phyloP scores from a whole-genome alignment of 2,888 invertebrate species.

The Ormyrus labotus region DNA sequence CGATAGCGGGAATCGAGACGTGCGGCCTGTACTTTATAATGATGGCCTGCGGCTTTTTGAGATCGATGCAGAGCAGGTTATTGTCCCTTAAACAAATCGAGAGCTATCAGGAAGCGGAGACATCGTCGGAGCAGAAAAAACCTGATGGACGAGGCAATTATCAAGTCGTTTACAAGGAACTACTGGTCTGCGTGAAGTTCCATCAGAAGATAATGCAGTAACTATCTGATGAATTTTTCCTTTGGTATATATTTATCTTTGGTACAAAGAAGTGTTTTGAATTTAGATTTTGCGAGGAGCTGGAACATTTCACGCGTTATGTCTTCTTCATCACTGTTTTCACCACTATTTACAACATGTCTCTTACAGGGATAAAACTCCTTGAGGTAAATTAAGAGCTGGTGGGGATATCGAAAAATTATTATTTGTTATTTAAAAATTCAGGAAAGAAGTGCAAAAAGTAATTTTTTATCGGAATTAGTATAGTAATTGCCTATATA shows the following conservation, averaged over 20 bases:
- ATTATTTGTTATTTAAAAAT: no score
- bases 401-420: no score
- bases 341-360: slow-evolving; percentile 16
- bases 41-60: slow-evolving; percentile 37
- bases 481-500: no score
- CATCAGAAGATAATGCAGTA: slow-evolving; percentile 24
- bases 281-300: slow-evolving; percentile 18
- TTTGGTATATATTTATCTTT: neutral
- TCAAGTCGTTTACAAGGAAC: neutral
- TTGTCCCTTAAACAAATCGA: no score
- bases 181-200: neutral
- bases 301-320: slow-evolving; percentile 4
- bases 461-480: no score
- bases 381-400: slow-evolving; percentile 15
- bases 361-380: slow-evolving; percentile 8
- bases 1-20: slow-evolving; percentile 5
- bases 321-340: slow-evolving; percentile 10
- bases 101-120: no score
- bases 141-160: neutral
- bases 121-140: neutral
- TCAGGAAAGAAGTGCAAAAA: no score
- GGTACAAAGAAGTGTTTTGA: neutral
- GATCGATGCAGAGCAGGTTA: neutral
- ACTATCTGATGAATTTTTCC: neutral
- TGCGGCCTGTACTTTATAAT: slow-evolving; percentile 8